Base-by-base conservation (phyloP, 2,888 invertebrate species). In the Drosophila formosana region DNA sequence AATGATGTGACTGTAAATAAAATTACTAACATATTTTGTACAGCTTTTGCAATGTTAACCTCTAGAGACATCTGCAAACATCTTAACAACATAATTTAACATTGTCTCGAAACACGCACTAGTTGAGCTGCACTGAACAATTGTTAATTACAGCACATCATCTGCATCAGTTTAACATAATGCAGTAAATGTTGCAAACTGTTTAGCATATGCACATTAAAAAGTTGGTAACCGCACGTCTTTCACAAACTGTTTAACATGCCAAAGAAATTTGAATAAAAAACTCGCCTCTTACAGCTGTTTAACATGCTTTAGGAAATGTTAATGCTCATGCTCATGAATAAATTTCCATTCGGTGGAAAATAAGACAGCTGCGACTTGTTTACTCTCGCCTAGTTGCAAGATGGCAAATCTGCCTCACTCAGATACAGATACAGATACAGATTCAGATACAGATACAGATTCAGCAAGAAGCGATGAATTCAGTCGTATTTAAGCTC, bases 331-430 rank as follows among this genome's bases (percentile, higher is more conserved):
- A n/a, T 37, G 7, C 52, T 43, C 61, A 52, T 61, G 32, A 58
- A 61, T 34, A 45, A 61, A 61, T 52, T 61, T 61, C 34, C 61
- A 52, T 45, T 45, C 5, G 32, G 13, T 52, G 45, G 18, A 52
- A 45, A 47, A 28, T 46, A 18, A 46, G 37, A 25, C 56, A 37
- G 56, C 46, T 47, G 56, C 46, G 13, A 34, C 37, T 47, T 57
- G 13, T 28, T 46, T 25, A 32, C 45, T 32, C 3, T 23, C 25
- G 45, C 34, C 46, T 45, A 25, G 32, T 18, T 45, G 25, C 45
- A 34, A 32, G 7, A 5, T 45, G 28, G 25, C 25, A 45, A 32
- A 25, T 46, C 46, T 37, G 34, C 18, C 34, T 37, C 6, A 13
- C 34, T 37, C 37, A 37, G 18, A 18, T 18, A 18, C 18, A 18